A percentile compares a stretch with the other conserved stretches of the same genome.
Conservation (phyloP, 2,113 vertebrate species). For the Hemiscyllium ocellatum region DNA sequence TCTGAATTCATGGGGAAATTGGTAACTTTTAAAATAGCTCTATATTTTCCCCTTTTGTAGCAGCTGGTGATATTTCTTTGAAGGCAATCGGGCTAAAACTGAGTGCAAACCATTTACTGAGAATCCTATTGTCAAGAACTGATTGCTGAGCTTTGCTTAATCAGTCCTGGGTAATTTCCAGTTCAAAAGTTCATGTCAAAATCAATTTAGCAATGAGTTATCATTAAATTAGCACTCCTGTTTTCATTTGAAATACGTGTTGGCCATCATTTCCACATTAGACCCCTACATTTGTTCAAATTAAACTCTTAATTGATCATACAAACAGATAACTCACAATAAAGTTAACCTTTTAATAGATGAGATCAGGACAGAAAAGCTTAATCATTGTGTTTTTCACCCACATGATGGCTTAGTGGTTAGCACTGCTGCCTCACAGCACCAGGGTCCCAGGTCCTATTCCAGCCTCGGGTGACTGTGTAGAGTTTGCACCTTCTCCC, state of each 20-base stretch:
- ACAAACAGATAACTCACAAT: background rate
- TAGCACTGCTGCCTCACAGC: no score
- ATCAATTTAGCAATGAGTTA: background rate
- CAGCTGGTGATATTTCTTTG: background rate
- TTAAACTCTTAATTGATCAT: background rate
- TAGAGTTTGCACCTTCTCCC: no score
- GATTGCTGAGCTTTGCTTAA: background rate
- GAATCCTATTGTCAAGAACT: background rate
- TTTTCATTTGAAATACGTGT: background rate
- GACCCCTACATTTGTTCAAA: background rate
- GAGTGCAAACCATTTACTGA: background rate
- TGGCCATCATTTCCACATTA: background rate
- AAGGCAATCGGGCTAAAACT: background rate
- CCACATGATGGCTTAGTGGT: background rate
- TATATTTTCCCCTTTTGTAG: background rate
- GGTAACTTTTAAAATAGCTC: background rate
- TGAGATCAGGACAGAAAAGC: background rate
- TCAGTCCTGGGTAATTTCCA: background rate
- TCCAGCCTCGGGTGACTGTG: no score
- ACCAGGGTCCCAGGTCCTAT: no score
- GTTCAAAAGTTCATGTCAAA: background rate
- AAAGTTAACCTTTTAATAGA: background rate
- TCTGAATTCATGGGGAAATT: background rate
- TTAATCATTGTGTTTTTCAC: background rate
- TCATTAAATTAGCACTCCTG: background rate